These are phyloP conservation scores for Drosophila mettleri DNA, from an alignment of 2,888 invertebrate genomes.

Conservation along the genomic window DNA sequence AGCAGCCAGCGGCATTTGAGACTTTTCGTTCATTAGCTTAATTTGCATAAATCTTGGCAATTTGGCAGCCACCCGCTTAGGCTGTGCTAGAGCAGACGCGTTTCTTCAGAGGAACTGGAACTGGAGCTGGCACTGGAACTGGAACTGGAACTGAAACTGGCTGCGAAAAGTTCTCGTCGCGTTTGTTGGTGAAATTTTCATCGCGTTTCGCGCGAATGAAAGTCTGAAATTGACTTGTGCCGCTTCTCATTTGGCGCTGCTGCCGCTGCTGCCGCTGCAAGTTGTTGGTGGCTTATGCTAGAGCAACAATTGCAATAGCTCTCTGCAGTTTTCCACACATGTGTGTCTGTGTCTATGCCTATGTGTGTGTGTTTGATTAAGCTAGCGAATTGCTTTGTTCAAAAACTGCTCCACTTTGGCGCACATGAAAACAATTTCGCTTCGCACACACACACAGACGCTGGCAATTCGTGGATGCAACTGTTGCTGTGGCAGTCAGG, in stretches of 20 bases:
- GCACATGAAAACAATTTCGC: constrained; percentile 80
- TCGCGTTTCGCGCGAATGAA: constrained; percentile 82
- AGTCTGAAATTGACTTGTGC: constrained; percentile 82
- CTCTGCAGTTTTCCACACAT: constrained; percentile 35
- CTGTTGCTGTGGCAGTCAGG: constrained; percentile 32
- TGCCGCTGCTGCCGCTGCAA: constrained; percentile 37
- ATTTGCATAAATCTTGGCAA: constrained; percentile 75
- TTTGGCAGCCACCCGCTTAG: constrained; percentile 52
- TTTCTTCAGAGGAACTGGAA: constrained; percentile 18
- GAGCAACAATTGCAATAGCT: constrained; percentile 28
- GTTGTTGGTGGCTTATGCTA: constrained; percentile 69
- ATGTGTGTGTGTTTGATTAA: constrained; percentile 69
- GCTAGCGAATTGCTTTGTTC: constrained; percentile 82
- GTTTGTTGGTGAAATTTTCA: constrained; percentile 76
- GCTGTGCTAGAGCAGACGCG: constrained; percentile 14
- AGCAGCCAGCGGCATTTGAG: constrained; percentile 48
- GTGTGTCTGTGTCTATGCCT: constrained; percentile 4
- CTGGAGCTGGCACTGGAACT: constrained; percentile 23
- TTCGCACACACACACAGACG: constrained; percentile 34
- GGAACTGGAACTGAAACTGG: constrained; percentile 39
- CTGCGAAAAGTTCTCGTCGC: constrained; percentile 39
- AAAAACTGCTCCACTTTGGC: constrained; percentile 82
- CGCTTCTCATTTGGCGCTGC: constrained; percentile 74
- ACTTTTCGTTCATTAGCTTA: constrained; percentile 77
- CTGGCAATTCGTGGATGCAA: constrained; percentile 38